Conservation (phyloP, 1,140 invertebrate species). For the Trichoplusia ni region DNA sequence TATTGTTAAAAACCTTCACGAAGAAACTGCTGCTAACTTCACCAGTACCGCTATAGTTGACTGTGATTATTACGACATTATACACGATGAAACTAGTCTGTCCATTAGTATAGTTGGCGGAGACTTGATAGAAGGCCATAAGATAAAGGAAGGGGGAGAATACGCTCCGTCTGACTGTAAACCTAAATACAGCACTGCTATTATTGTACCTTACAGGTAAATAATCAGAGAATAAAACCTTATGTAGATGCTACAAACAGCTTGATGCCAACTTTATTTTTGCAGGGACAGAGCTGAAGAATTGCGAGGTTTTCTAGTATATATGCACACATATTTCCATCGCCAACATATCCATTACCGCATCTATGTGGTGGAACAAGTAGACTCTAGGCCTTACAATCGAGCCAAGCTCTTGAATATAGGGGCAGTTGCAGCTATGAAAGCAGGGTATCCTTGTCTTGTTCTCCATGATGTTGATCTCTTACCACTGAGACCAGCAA, state of each 20-base stretch:
- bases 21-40: conserved; percentile 58
- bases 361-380: conserved; percentile 96
- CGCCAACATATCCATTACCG: conserved; percentile 82
- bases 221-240: not conserved
- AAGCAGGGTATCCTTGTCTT: conserved; percentile 90
- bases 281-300: conserved; percentile 72
- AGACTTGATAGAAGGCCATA: conserved; percentile 63
- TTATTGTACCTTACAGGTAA: conserved; percentile 77
- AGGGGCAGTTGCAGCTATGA: conserved; percentile 90
- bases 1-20: conserved; percentile 56
- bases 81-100: conserved; percentile 59
- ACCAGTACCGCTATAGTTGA: conserved; percentile 55
- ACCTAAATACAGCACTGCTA: conserved; percentile 73
- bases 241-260: not conserved
- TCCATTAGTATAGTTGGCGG: conserved; percentile 57
- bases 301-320: conserved; percentile 72
- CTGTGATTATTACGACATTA: conserved; percentile 67
- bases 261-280: conserved; percentile 29
- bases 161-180: conserved; percentile 63
- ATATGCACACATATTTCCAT: conserved; percentile 76
- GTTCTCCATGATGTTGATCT: conserved; percentile 98
- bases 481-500: conserved; percentile 93
- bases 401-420: conserved; percentile 96
- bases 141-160: conserved; percentile 69
- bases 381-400: conserved; percentile 91